Evolutionary conservation across 2,113 vertebrate genomes (phyloP), one percentile per base, ranked within the genome.

Genomic region (Elephas maximus): DNA sequence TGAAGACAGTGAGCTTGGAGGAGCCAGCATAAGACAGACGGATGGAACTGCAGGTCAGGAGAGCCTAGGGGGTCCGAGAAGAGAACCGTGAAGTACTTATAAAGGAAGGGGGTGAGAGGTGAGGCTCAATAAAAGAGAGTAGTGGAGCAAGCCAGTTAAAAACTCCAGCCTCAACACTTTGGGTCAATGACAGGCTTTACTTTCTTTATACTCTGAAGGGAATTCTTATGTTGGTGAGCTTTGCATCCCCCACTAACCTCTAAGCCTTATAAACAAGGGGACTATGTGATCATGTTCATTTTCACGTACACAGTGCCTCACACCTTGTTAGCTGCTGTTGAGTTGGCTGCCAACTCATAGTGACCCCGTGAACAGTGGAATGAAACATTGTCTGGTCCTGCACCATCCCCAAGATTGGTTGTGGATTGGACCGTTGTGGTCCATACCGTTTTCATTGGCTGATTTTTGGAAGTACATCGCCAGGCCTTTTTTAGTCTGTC

Each of bases 121-220:
- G 76, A 87, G 81, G 14, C 3, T 83, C 53, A 45, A 1, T 91
- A 12, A 77, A 86, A 79, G 77, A 37, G 10, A 33, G 28, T n/a
- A 24, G 26, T 63, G 62, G 94, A 91, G 63, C 74, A 93, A 93
- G 82, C 71, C 45, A 37, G 45, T 74, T 78, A 82, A 62, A 94
- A 81, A 90, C 81, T 86, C 28, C 60, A 88, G 41, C 23, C 71
- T 88, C 62, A 74, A 73, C 33, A 62, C 80, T 62, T 53, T 45
- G n/a, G 76, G 44, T 60, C 92, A 84, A 11, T 15, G 53, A 18
- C 24, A 78, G 76, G 23, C 71, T 78, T 91, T 78, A 60, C 65
- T 93, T 89, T 97, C 77, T 67, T 94, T 60, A 90, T 17, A 18
- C 41, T 93, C 24, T 26, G 45, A 95, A 73, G 10, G 17, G 71